These are phyloP conservation scores for Aurelia sp. DNA, from an alignment of 30 jellyfish, hydroid and myxozoan species.

Conservation along the genomic window DNA sequence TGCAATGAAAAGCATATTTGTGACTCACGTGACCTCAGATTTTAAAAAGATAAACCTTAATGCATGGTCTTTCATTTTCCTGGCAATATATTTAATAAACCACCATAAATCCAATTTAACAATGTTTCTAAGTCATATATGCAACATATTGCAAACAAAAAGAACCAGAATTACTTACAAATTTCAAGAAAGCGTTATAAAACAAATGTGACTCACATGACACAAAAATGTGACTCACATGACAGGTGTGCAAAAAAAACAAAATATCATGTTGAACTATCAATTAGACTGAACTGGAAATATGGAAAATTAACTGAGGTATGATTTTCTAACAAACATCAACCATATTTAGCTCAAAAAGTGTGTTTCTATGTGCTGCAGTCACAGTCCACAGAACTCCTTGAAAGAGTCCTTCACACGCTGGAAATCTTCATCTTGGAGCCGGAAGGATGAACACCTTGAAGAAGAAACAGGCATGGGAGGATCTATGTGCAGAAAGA, in stretches of 20 bases:
- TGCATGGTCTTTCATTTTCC: too few relatives aligned
- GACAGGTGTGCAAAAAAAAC: not conserved
- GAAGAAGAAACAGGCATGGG: conserved; percentile 29
- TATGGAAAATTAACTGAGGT: not conserved
- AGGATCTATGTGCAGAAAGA: not conserved
- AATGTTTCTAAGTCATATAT: conserved; percentile 5
- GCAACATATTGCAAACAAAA: conserved; percentile 10
- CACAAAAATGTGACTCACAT: conserved; percentile 3
- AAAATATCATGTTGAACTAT: too few relatives aligned
- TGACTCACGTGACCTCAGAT: conserved; percentile 21
- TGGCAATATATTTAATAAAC: not conserved
- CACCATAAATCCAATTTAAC: not conserved
- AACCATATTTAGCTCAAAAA: not conserved
- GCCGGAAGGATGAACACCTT: conserved; percentile 39
- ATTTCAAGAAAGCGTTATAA: not conserved
- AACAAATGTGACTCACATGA: conserved; percentile 17
- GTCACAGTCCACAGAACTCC: not conserved
- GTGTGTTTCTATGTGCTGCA: not conserved
- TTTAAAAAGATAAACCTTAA: not conserved
- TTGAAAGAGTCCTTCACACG: not conserved
- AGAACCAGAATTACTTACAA: not conserved
- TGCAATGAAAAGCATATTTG: not conserved
- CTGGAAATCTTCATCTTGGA: conserved; percentile 26
- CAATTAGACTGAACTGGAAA: not conserved
- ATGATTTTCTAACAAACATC: not conserved